phyloP scores from a whole-genome alignment of 2,888 invertebrate genomes.

The Drosophila yooni region DNA sequence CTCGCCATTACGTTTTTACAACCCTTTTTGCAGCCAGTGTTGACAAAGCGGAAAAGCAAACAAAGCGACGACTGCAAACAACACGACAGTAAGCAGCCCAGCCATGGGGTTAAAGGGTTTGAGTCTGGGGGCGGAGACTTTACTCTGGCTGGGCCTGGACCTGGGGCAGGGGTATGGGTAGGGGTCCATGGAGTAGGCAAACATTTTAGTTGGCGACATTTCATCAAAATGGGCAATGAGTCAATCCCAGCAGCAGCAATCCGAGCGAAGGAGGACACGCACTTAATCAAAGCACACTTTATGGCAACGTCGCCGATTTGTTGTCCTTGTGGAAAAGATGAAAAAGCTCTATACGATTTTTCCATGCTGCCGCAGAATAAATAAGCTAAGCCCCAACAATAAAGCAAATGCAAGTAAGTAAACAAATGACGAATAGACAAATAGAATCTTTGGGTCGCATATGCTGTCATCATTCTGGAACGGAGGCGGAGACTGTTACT shows the following conservation, averaged over 20 bases:
- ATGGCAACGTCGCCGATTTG: slow-evolving; percentile 41
- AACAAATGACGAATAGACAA: slow-evolving; percentile 60
- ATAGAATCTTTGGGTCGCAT: slow-evolving; percentile 51
- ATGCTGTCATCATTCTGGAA: slow-evolving; percentile 28
- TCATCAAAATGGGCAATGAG: slow-evolving; percentile 76
- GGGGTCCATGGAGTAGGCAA: slow-evolving; percentile 42
- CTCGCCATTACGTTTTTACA: slow-evolving; percentile 80
- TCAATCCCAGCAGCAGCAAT: slow-evolving; percentile 52
- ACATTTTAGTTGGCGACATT: slow-evolving; percentile 72
- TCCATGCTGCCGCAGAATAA: slow-evolving; percentile 51
- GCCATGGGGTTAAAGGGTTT: background rate
- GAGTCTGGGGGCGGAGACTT: too few relatives aligned
- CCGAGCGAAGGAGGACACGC: slow-evolving; percentile 49
- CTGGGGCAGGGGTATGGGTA: background rate
- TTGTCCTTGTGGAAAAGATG: slow-evolving; percentile 33
- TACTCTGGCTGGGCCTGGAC: background rate
- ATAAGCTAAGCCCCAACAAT: slow-evolving; percentile 52
- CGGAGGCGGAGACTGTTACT: background rate
- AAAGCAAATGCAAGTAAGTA: slow-evolving; percentile 64
- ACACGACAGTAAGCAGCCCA: slow-evolving; percentile 44
- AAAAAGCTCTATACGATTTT: slow-evolving; percentile 13
- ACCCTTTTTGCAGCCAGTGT: slow-evolving; percentile 71
- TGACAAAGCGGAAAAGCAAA: slow-evolving; percentile 78
- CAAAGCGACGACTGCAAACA: slow-evolving; percentile 72
- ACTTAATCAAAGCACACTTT: slow-evolving; percentile 76